Evolutionary conservation across 2,113 vertebrate genomes (phyloP).

Genomic region (Cyanocitta stelleri): DNA sequence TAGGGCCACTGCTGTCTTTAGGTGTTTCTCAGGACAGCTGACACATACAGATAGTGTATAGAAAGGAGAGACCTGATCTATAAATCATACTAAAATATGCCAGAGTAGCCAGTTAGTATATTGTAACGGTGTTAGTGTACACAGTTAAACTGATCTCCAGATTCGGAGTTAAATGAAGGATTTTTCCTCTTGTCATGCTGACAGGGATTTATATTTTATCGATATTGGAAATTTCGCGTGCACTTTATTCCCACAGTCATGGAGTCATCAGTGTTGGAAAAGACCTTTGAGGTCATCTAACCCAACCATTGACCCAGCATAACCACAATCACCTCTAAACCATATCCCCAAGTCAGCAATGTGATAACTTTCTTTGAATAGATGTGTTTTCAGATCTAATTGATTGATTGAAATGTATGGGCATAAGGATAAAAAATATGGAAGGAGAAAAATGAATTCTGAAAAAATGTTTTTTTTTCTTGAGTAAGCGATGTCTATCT

Average conservation of each 20-base stretch:
- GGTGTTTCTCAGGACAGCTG: neutral
- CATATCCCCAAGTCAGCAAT: neutral
- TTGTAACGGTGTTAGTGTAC: neutral
- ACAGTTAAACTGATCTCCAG: neutral
- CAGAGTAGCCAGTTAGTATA: neutral
- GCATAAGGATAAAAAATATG: neutral
- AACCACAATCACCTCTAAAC: neutral
- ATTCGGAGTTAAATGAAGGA: neutral
- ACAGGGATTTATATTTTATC: neutral
- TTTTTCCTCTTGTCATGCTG: neutral
- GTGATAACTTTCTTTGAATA: neutral
- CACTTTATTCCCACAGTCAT: neutral
- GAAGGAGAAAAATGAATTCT: neutral
- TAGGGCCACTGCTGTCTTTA: neutral
- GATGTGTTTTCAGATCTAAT: neutral
- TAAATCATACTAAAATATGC: neutral
- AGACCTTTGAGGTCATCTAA: neutral
- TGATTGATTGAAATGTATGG: neutral
- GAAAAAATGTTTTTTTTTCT: neutral
- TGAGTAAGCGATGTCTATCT: neutral
- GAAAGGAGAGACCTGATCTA: neutral
- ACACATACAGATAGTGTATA: neutral
- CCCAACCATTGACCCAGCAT: no score
- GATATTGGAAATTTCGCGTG: neutral
- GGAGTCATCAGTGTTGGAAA: neutral